Evolutionary conservation across 2,113 vertebrate genomes (phyloP).

Genomic region (Xiphophorus couchianus): DNA sequence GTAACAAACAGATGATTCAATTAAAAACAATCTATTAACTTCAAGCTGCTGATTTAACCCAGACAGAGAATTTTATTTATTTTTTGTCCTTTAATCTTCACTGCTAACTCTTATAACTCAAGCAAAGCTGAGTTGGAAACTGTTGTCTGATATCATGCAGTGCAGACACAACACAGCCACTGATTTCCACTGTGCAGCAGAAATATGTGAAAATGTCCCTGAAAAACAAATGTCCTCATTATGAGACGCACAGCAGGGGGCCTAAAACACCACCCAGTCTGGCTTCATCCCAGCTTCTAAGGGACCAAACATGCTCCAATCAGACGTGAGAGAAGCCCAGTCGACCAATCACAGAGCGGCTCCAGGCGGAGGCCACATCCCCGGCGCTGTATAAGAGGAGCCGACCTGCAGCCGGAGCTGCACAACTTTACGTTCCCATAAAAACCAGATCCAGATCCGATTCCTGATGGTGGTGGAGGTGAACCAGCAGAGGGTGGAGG

Average conservation of each 20-base stretch:
- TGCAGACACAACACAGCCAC: background rate
- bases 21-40: background rate
- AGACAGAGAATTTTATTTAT: background rate
- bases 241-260: too few species aligned
- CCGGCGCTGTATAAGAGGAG: background rate
- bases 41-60: background rate
- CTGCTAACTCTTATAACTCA: background rate
- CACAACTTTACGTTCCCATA: constrained; percentile 60
- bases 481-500: constrained; percentile 35
- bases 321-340: background rate
- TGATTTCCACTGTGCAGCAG: background rate
- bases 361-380: background rate
- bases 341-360: constrained; percentile 14
- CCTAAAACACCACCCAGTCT: too few species aligned
- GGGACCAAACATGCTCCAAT: background rate
- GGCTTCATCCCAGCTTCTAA: background rate
- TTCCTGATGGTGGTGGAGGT: constrained; percentile 34
- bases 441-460: background rate
- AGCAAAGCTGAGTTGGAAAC: background rate
- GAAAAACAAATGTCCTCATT: too few species aligned
- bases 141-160: background rate
- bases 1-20: too few species aligned
- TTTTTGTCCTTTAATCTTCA: background rate
- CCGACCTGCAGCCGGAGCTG: background rate
- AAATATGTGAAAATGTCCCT: background rate